Conservation (phyloP, 2,113 vertebrate species). For the Alosa alosa region DNA sequence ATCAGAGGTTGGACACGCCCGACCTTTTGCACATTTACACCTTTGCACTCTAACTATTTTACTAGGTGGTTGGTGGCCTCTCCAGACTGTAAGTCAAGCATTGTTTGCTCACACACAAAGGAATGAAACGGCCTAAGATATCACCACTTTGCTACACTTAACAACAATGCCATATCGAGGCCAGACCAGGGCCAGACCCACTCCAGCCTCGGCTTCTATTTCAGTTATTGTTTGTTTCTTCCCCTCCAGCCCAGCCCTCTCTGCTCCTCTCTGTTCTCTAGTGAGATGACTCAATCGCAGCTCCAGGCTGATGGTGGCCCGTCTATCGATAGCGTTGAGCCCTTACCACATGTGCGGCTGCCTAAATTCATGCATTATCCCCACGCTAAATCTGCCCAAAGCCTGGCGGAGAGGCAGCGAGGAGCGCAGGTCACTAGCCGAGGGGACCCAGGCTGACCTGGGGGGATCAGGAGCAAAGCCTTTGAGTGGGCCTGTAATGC, state of each 20-base stretch:
- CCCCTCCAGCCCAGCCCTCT: neutral
- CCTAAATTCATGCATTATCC: conserved; percentile 51
- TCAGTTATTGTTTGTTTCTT: neutral
- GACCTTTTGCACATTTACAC: neutral
- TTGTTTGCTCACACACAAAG: neutral
- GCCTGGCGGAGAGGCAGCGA: conserved; percentile 61
- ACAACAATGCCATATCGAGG: neutral
- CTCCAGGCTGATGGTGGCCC: neutral
- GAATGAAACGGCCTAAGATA: neutral
- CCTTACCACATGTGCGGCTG: conserved; percentile 38
- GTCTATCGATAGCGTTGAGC: conserved; percentile 21
- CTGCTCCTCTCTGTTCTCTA: neutral
- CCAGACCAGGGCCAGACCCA: neutral
- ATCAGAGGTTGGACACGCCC: too few species aligned
- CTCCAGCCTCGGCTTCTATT: neutral
- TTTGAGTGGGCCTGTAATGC: conserved; percentile 75
- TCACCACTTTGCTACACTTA: too few species aligned
- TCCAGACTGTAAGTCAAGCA: too few species aligned
- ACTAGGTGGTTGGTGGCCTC: too few species aligned
- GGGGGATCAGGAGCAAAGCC: conserved; percentile 71
- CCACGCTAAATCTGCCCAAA: conserved; percentile 60
- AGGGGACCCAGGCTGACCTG: conserved; percentile 64
- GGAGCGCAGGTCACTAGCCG: conserved; percentile 64
- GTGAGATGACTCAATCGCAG: neutral
- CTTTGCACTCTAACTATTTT: neutral